These are phyloP conservation scores for Nomada hirtipes DNA, from an alignment of 2,888 invertebrate genomes.

Conservation along the genomic window DNA sequence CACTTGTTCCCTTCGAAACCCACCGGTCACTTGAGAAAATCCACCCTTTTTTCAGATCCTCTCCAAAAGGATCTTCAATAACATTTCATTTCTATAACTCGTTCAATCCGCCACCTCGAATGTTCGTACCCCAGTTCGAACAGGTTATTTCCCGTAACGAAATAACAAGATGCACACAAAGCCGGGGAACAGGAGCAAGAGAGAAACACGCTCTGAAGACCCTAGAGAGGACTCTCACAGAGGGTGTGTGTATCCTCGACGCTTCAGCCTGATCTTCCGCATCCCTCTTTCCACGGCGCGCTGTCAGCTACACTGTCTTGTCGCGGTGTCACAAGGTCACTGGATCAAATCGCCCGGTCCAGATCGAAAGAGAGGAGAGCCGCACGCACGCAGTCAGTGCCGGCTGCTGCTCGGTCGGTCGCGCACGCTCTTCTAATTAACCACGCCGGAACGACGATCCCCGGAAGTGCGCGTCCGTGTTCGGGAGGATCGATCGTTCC, in stretches of 20 bases:
- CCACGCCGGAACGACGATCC: constrained; percentile 49
- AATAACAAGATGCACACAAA: neutral
- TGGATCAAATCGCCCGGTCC: constrained; percentile 56
- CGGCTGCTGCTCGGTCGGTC: constrained; percentile 6
- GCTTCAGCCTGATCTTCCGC: constrained; percentile 56
- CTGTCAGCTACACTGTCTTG: constrained; percentile 24
- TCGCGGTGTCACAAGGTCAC: constrained; percentile 71
- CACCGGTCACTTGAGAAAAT: constrained; percentile 12
- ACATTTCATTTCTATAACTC: neutral
- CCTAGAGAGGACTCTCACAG: constrained; percentile 40
- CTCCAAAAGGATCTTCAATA: neutral
- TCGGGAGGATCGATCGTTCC: constrained; percentile 54
- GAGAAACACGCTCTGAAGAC: constrained; percentile 40
- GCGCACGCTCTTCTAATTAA: constrained; percentile 53
- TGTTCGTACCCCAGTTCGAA: neutral
- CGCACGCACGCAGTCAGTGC: constrained; percentile 41
- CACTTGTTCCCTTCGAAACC: neutral
- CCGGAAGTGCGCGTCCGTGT: constrained; percentile 46
- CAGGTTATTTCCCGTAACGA: neutral
- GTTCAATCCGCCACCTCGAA: neutral
- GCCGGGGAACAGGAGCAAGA: constrained; percentile 11
- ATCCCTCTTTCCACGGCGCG: constrained; percentile 44
- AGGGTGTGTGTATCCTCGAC: constrained; percentile 54
- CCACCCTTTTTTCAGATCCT: neutral
- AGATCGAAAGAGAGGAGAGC: constrained; percentile 39